Evolutionary conservation across 2,797 vertebrate species (phyloP).

Genomic region (Podarcis siculus): DNA sequence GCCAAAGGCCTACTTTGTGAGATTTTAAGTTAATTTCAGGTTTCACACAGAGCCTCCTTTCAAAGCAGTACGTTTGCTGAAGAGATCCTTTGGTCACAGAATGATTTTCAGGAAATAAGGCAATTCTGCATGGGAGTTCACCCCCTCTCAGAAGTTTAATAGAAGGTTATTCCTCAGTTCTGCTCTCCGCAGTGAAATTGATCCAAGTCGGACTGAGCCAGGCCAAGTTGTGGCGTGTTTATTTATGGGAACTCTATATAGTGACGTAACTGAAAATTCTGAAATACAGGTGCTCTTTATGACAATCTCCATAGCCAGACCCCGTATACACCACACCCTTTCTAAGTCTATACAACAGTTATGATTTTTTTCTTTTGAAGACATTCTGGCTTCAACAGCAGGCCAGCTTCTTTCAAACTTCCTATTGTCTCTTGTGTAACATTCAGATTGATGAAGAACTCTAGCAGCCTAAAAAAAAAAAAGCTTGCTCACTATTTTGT

Average conservation of each 20-base stretch:
- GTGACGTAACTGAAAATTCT: no score
- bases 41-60: not conserved
- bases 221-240: not conserved
- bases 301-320: no score
- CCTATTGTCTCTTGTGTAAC: no score
- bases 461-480: no score
- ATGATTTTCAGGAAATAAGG: not conserved
- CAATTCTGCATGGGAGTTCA: not conserved
- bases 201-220: not conserved
- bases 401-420: no score
- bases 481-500: no score
- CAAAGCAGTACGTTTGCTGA: not conserved
- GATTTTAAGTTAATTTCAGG: not conserved
- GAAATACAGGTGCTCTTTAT: no score
- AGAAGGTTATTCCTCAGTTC: not conserved
- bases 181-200: not conserved
- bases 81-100: not conserved
- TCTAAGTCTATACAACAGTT: no score
- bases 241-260: not conserved
- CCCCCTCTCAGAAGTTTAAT: not conserved
- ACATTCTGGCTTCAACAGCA: no score
- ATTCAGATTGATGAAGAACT: no score
- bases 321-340: no score
- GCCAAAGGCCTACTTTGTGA: not conserved
- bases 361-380: no score